Conservation (phyloP, 2,888 invertebrate genomes). For the Drosophila leonis region DNA sequence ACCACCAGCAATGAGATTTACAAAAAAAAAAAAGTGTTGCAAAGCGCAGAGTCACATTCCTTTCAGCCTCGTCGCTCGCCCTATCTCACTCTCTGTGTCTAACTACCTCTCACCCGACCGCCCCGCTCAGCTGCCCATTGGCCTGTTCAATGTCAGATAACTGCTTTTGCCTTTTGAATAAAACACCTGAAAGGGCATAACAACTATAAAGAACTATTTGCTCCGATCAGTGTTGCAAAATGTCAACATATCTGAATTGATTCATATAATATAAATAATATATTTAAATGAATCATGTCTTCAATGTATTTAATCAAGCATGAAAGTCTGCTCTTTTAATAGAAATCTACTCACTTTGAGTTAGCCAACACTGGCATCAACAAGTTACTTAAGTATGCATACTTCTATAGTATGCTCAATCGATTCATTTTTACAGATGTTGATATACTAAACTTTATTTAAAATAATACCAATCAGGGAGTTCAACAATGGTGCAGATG, state of each 20-base stretch:
- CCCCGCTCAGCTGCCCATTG: constrained; percentile 9
- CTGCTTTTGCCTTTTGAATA: constrained; percentile 41
- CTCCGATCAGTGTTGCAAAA: constrained; percentile 5
- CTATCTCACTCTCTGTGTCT: background rate
- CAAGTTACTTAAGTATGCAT: no score
- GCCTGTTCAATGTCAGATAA: constrained; percentile 31
- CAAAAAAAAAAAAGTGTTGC: constrained; percentile 49
- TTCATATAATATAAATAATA: background rate
- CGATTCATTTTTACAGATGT: no score
- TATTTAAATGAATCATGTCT: no score
- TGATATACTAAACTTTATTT: no score
- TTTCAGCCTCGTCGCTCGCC: constrained; percentile 35
- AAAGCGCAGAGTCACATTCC: constrained; percentile 73
- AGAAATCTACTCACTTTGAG: background rate
- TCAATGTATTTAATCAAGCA: background rate
- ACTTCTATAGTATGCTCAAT: no score
- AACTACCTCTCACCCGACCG: background rate
- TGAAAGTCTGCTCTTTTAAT: background rate
- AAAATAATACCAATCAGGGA: no score
- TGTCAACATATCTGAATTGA: background rate
- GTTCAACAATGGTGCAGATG: no score
- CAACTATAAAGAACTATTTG: background rate
- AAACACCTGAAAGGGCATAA: constrained; percentile 31
- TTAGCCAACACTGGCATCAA: background rate
- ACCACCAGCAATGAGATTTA: constrained; percentile 36